A percentile compares a stretch with the other conserved stretches of the same genome.
phyloP scores from a whole-genome alignment of 2,797 vertebrate genomes.

The Oophaga sylvatica region DNA sequence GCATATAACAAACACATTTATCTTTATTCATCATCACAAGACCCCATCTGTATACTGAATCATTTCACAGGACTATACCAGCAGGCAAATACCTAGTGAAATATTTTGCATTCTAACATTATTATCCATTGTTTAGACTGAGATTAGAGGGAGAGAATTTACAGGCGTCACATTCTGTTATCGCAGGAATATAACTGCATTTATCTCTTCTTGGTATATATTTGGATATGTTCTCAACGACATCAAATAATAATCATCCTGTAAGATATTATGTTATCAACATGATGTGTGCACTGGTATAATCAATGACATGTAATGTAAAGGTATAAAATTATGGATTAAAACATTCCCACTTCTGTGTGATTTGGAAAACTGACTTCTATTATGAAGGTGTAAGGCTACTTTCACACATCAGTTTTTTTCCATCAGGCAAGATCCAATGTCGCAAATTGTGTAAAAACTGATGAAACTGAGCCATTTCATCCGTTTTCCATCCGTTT shows the following conservation, averaged over 20 bases:
- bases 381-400: conserved; percentile 1
- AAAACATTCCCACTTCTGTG: conserved; percentile 16
- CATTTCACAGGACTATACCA: conserved; percentile 38
- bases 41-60: conserved; percentile 43
- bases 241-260: conserved; percentile 22
- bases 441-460: no score
- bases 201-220: conserved; percentile 10
- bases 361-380: conserved; percentile 17
- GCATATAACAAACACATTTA: conserved; percentile 44
- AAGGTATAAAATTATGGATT: not conserved
- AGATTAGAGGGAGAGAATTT: conserved; percentile 36
- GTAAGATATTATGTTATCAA: conserved; percentile 14
- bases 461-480: no score
- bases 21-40: conserved; percentile 43
- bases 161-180: conserved; percentile 13
- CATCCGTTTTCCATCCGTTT: no score
- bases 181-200: conserved; percentile 29
- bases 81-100: conserved; percentile 28
- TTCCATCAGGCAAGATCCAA: no score
- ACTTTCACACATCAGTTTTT: no score
- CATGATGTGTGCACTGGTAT: conserved; percentile 26
- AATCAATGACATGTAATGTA: conserved; percentile 35
- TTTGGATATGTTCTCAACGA: conserved; percentile 33
- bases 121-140: conserved; percentile 35
- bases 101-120: conserved; percentile 26